Conservation (phyloP, 2,888 invertebrate species). For the Pocota personata region DNA sequence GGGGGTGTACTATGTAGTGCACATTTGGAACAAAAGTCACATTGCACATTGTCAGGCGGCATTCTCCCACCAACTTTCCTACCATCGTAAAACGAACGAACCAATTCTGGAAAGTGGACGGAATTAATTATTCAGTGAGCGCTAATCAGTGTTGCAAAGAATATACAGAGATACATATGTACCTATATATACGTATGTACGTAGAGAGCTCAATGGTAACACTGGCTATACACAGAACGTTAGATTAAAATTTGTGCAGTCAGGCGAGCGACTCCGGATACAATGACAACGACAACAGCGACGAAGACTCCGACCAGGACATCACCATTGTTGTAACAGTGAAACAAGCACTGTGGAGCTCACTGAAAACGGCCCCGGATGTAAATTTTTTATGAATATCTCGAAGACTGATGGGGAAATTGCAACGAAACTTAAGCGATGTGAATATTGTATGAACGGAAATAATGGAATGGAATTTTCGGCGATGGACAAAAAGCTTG, state of each 20-base stretch:
- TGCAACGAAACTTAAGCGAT: conserved; percentile 58
- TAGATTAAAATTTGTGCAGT: conserved; percentile 41
- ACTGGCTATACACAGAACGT: conserved; percentile 4
- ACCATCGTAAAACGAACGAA: conserved; percentile 8
- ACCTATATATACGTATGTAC: background rate
- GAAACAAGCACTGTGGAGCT: conserved; percentile 11
- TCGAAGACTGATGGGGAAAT: conserved; percentile 65
- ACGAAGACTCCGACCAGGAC: conserved; percentile 22
- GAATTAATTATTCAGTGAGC: conserved; percentile 58
- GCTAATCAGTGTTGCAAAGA: conserved; percentile 49
- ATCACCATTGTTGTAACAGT: conserved; percentile 41
- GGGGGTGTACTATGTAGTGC: background rate
- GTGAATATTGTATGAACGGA: conserved; percentile 59
- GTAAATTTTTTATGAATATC: conserved; percentile 66
- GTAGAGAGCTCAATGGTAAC: conserved; percentile 20
- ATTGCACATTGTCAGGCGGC: background rate
- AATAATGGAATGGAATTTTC: conserved; percentile 61
- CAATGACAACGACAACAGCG: conserved; percentile 18
- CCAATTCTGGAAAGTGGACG: conserved; percentile 33
- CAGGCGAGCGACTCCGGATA: conserved; percentile 12
- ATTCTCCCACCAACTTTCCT: background rate
- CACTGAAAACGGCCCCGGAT: conserved; percentile 47
- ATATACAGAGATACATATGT: background rate
- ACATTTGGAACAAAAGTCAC: conserved; percentile 8
- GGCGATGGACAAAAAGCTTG: conserved; percentile 40